A percentile compares a stretch with the other conserved stretches of the same genome.
These are phyloP conservation scores for Ptyas mucosa DNA, from an alignment of 2,113 vertebrate genomes.

Conservation along the genomic window DNA sequence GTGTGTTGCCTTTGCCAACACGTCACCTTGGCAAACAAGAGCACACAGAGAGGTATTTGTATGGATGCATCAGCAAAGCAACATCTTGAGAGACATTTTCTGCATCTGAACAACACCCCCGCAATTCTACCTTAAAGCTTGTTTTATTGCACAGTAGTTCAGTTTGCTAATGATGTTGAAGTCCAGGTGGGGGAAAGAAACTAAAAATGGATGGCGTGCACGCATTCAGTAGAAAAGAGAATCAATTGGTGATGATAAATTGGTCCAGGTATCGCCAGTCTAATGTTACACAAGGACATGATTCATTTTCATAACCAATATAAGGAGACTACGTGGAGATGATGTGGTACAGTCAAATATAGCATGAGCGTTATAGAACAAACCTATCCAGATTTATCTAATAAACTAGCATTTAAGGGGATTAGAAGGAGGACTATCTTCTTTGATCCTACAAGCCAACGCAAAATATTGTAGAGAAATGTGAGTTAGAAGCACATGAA, in stretches of 20 bases:
- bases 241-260: background rate
- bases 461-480: background rate
- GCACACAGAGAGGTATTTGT: background rate
- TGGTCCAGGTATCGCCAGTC: background rate
- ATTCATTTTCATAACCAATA: background rate
- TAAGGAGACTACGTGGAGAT: background rate
- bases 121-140: background rate
- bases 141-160: background rate
- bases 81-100: background rate
- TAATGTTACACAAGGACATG: background rate
- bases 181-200: background rate
- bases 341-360: background rate
- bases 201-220: background rate
- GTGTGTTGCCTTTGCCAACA: background rate
- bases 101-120: background rate
- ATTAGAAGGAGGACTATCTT: background rate
- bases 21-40: background rate
- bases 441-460: background rate
- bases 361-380: background rate
- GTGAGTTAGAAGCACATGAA: background rate
- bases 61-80: background rate
- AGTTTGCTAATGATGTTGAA: background rate
- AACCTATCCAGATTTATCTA: background rate
- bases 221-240: background rate
- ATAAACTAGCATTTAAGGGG: background rate